Evolutionary conservation across 2,888 invertebrate genomes (phyloP).

Genomic region (Thyatira batis): DNA sequence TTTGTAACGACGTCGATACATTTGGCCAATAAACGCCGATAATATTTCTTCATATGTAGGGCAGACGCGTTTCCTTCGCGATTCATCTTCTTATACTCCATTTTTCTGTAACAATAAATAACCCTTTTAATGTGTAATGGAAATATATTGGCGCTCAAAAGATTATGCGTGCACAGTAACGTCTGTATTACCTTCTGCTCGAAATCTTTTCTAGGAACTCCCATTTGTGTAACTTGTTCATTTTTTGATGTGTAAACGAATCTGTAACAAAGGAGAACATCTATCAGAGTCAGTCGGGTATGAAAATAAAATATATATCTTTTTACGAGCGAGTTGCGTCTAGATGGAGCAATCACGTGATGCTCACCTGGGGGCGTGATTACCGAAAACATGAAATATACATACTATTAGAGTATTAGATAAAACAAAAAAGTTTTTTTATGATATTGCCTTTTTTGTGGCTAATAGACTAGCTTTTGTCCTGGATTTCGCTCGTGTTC

Average conservation of each 20-base stretch:
- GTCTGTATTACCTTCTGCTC: conserved; percentile 49
- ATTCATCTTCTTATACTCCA: conserved; percentile 52
- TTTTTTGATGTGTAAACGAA: conserved; percentile 50
- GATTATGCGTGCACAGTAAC: conserved; percentile 16
- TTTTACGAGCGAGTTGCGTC: conserved; percentile 16
- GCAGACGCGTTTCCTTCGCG: conserved; percentile 38
- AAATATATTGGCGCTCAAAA: conserved; percentile 23
- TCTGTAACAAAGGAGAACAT: conserved; percentile 64
- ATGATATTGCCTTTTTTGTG: no score
- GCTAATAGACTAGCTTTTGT: conserved; percentile 23
- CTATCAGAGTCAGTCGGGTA: conserved; percentile 31
- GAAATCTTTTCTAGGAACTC: conserved; percentile 53
- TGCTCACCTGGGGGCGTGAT: background rate
- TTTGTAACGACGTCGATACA: conserved; percentile 35
- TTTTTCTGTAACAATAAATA: conserved; percentile 65
- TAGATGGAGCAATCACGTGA: conserved; percentile 10
- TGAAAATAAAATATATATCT: conserved; percentile 23
- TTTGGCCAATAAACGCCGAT: conserved; percentile 34
- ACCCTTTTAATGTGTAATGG: conserved; percentile 30
- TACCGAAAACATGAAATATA: conserved; percentile 2
- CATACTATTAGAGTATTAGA: background rate
- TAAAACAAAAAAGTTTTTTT: background rate
- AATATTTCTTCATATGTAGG: conserved; percentile 43
- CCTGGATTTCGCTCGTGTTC: no score
- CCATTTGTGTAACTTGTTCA: conserved; percentile 63